Evolutionary conservation across 2,113 vertebrate genomes (phyloP).

Genomic region (Empidonax traillii): DNA sequence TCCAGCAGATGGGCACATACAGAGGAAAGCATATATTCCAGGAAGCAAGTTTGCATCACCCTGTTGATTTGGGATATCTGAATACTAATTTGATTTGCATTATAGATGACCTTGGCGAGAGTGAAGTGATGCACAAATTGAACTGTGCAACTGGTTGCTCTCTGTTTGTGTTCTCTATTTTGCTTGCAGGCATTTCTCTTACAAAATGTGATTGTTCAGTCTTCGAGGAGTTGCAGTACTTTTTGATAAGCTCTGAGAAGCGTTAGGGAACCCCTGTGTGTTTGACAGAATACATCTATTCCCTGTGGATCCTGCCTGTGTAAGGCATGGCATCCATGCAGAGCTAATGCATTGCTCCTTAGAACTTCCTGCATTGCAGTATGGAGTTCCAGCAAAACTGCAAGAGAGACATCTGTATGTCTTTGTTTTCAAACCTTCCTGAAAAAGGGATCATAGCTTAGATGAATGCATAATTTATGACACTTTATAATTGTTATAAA

Average conservation of each 20-base stretch:
- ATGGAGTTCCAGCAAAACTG: background rate
- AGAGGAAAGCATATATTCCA: background rate
- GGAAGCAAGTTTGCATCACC: background rate
- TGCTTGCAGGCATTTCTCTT: background rate
- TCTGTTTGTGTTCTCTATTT: background rate
- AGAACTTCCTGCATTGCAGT: background rate
- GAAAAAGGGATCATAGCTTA: background rate
- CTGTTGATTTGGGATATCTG: background rate
- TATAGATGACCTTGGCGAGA: background rate
- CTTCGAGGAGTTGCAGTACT: background rate
- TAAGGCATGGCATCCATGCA: background rate
- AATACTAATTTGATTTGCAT: conserved; percentile 19
- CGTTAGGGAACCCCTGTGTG: background rate
- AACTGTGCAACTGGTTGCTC: background rate
- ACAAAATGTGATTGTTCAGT: background rate
- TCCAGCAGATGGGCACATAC: background rate
- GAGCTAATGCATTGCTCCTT: background rate
- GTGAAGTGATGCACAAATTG: background rate
- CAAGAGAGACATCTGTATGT: background rate
- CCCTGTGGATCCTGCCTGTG: background rate
- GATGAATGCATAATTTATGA: background rate
- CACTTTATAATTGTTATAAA: background rate
- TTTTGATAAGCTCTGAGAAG: background rate
- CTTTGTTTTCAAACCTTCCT: background rate
- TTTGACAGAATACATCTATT: background rate